Evolutionary conservation across 1,140 invertebrate genomes (phyloP).

Genomic region (Drosophila nigromelanica): DNA sequence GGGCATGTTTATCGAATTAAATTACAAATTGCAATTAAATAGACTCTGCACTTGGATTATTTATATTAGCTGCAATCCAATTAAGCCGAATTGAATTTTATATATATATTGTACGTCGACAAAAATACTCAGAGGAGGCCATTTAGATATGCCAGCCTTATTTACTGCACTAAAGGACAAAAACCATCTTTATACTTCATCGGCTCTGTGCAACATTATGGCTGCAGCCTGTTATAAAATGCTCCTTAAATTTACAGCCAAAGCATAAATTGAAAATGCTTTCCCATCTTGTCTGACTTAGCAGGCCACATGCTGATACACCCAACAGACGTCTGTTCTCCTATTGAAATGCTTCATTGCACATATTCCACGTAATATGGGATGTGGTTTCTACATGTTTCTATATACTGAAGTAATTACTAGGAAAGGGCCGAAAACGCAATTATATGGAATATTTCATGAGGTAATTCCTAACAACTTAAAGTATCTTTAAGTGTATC

Average conservation of each 20-base stretch:
- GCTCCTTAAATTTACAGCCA: slow-evolving; percentile 35
- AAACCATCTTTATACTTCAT: slow-evolving; percentile 13
- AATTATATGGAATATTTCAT: too few species aligned
- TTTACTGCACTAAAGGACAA: slow-evolving; percentile 7
- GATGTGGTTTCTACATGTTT: not conserved
- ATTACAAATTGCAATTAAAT: slow-evolving; percentile 6
- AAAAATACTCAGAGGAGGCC: not conserved
- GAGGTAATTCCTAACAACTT: too few species aligned
- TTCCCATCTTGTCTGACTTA: slow-evolving; percentile 5
- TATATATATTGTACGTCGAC: not conserved
- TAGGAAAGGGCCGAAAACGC: too few species aligned
- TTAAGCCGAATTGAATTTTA: not conserved
- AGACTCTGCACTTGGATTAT: not conserved
- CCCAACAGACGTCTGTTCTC: not conserved
- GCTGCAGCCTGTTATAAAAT: slow-evolving; percentile 13
- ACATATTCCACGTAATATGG: not conserved
- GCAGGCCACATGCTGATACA: not conserved
- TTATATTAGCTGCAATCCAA: not conserved
- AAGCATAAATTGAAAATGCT: slow-evolving; percentile 39
- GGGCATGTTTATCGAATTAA: not conserved
- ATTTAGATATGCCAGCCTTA: not conserved
- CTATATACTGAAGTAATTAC: too few species aligned
- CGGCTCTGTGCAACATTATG: slow-evolving; percentile 29
- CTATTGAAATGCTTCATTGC: not conserved
- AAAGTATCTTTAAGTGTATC: too few species aligned